A percentile compares a stretch with the other conserved stretches of the same genome.
Evolutionary conservation across 2,113 vertebrate species (phyloP).

Genomic region (Chascanopsetta lugubris): DNA sequence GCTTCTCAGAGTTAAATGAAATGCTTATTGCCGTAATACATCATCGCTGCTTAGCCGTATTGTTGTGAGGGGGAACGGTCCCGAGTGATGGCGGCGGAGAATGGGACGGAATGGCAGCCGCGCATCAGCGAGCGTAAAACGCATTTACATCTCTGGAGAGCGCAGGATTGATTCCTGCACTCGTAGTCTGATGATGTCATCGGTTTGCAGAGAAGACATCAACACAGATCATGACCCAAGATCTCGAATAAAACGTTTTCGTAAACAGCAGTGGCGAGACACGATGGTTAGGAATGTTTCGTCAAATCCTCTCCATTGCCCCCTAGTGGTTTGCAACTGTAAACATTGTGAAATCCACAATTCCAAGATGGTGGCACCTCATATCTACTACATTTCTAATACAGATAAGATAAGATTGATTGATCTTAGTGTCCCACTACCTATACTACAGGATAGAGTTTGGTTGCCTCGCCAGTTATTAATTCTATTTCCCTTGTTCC

Average conservation of each 20-base stretch:
- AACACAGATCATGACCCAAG: too few species aligned
- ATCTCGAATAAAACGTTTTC: too few species aligned
- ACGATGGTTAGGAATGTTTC: too few species aligned
- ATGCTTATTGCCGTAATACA: conserved; percentile 47
- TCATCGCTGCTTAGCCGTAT: conserved; percentile 31
- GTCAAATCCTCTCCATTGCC: too few species aligned
- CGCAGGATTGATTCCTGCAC: neutral
- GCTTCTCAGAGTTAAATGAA: conserved; percentile 48
- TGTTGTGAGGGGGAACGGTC: conserved; percentile 27
- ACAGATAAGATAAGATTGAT: too few species aligned
- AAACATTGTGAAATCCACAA: neutral
- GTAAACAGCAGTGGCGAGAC: too few species aligned
- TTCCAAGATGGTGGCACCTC: neutral
- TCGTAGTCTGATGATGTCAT: neutral
- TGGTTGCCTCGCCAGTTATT: too few species aligned
- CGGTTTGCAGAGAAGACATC: neutral
- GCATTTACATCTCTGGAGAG: neutral
- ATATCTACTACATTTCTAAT: too few species aligned
- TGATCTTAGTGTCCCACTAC: too few species aligned
- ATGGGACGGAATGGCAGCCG: conserved; percentile 4
- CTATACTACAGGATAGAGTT: too few species aligned
- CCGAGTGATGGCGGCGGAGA: conserved; percentile 10
- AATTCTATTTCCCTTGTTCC: too few species aligned
- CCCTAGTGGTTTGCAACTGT: neutral
- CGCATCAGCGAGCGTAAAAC: neutral